phyloP scores from a whole-genome alignment of 1,140 invertebrate genomes.

The Conus ventricosus region DNA sequence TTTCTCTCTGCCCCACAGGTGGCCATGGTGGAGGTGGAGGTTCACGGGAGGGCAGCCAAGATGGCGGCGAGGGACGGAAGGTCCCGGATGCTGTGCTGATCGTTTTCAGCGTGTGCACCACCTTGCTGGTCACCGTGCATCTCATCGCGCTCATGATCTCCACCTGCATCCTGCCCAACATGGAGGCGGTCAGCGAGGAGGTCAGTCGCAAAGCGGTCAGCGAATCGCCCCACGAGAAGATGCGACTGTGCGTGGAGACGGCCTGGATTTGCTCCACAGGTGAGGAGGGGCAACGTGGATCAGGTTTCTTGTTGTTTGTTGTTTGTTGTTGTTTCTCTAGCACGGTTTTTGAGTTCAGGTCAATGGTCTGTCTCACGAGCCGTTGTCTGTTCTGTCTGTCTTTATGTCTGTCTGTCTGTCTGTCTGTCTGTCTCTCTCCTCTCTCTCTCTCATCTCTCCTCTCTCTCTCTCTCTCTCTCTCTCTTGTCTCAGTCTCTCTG shows the following conservation, averaged over 20 bases:
- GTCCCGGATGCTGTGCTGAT: slow-evolving; percentile 90
- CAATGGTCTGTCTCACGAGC: too few species aligned
- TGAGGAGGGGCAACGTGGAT: too few species aligned
- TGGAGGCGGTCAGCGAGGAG: slow-evolving; percentile 76
- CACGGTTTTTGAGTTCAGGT: too few species aligned
- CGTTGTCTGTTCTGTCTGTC: too few species aligned
- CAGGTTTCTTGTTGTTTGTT: too few species aligned
- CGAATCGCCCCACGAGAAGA: slow-evolving; percentile 76
- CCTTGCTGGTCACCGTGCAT: slow-evolving; percentile 96
- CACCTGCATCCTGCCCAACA: slow-evolving; percentile 93
- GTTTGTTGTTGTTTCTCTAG: too few species aligned
- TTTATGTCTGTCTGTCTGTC: too few species aligned
- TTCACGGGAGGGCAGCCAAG: slow-evolving; percentile 27
- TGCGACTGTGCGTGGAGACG: slow-evolving; percentile 91
- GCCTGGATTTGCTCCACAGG: slow-evolving; percentile 96
- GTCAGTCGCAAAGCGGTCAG: slow-evolving; percentile 73
- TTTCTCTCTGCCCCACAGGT: slow-evolving; percentile 76
- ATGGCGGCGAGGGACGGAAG: not conserved
- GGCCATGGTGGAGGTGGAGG: slow-evolving; percentile 94
- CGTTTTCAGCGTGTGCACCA: slow-evolving; percentile 96
- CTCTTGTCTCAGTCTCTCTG: too few species aligned
- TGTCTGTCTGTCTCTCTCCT: too few species aligned
- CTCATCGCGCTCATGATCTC: slow-evolving; percentile 99
- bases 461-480: too few species aligned
- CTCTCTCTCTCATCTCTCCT: too few species aligned